Conservation (phyloP, 2,113 vertebrate species). For the Oriolus oriolus region DNA sequence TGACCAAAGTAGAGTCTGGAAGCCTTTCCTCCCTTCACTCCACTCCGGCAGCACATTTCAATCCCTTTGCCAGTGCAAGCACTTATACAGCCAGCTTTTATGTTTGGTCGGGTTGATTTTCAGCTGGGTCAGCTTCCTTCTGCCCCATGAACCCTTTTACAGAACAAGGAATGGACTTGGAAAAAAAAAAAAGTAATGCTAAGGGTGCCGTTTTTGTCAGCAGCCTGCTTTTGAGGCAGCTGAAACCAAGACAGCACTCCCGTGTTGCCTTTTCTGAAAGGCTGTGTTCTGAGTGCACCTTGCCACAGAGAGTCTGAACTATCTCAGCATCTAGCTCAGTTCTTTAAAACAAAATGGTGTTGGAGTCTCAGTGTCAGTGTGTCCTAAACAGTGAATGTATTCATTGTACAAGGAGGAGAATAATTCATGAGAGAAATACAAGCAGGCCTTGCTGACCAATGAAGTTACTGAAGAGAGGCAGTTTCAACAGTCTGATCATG, state of each 20-base stretch:
- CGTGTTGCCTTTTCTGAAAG: neutral
- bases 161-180: neutral
- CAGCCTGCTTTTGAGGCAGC: neutral
- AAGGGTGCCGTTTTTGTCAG: neutral
- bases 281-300: neutral
- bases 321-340: neutral
- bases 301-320: neutral
- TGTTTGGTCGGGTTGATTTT: neutral
- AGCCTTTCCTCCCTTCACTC: neutral
- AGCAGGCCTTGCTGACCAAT: neutral
- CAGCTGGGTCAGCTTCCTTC: neutral
- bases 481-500: neutral
- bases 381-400: neutral
- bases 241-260: neutral
- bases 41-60: fast-evolving
- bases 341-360: neutral
- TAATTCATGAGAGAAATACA: neutral
- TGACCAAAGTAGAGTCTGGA: neutral
- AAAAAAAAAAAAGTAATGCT: neutral
- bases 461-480: neutral
- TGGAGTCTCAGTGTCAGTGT: neutral
- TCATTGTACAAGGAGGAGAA: neutral
- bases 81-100: neutral
- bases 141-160: neutral
- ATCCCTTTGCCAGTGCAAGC: neutral